These are phyloP conservation scores for Fragariocoptes setiger DNA, from an alignment of 1,140 invertebrate species.

Conservation along the genomic window DNA sequence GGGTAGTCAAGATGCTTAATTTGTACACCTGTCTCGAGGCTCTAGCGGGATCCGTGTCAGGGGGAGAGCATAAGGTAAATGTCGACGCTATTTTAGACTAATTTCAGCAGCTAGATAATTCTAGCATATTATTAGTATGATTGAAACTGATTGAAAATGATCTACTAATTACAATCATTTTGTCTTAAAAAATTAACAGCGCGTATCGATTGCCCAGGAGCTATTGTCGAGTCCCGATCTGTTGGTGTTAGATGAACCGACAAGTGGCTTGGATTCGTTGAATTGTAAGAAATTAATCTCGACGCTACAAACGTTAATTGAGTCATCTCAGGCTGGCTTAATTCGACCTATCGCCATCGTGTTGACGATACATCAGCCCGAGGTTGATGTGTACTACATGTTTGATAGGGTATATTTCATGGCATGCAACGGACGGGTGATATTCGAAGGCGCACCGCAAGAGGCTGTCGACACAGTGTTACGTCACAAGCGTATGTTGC, in stretches of 20 bases:
- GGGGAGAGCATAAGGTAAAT: not conserved
- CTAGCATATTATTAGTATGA: too few relatives aligned
- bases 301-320: not conserved
- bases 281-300: not conserved
- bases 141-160: too few relatives aligned
- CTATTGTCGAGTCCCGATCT: slow-evolving; percentile 78
- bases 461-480: not conserved
- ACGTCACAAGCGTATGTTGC: too few relatives aligned
- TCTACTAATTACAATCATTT: too few relatives aligned
- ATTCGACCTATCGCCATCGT: not conserved
- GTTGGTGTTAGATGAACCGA: slow-evolving; percentile 83
- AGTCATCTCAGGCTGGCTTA: not conserved
- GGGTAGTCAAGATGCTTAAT: not conserved
- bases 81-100: too few relatives aligned
- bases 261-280: not conserved
- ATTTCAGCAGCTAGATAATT: too few relatives aligned
- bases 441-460: not conserved
- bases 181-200: too few relatives aligned
- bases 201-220: slow-evolving; percentile 72
- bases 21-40: not conserved
- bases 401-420: not conserved
- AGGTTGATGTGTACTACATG: not conserved
- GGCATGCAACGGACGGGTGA: not conserved
- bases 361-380: not conserved
- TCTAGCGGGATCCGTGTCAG: not conserved